These are phyloP conservation scores for Mythimna lalbum DNA, from an alignment of 2,888 invertebrate species.

Conservation along the genomic window DNA sequence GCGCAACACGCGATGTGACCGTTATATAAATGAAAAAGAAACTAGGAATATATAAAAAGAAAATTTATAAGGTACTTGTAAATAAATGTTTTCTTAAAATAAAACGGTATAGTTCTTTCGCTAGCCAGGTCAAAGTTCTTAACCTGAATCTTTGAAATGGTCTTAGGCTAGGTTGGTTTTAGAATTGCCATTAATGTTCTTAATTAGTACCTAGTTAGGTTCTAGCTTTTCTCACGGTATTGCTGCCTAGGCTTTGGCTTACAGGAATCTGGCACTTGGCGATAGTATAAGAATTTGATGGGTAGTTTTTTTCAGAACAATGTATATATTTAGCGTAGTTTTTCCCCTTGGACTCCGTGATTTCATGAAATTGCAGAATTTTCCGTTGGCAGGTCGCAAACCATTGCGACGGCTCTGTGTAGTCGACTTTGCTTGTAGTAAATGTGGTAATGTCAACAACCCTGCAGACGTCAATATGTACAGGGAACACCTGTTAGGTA, in stretches of 20 bases:
- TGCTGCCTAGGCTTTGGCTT: too few relatives aligned
- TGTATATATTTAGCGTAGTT: too few relatives aligned
- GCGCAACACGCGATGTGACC: slow-evolving; percentile 47
- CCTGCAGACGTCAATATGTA: too few relatives aligned
- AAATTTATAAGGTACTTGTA: neutral
- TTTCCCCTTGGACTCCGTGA: too few relatives aligned
- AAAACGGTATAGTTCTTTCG: slow-evolving; percentile 22
- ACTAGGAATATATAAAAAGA: slow-evolving; percentile 11
- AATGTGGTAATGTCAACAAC: too few relatives aligned
- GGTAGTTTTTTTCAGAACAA: too few relatives aligned
- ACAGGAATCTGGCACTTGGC: too few relatives aligned
- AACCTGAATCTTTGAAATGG: slow-evolving; percentile 25
- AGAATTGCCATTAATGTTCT: slow-evolving; percentile 6
- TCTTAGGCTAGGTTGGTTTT: neutral
- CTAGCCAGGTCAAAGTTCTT: slow-evolving; percentile 54
- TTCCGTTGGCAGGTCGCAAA: too few relatives aligned
- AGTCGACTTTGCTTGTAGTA: too few relatives aligned
- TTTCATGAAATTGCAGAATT: too few relatives aligned
- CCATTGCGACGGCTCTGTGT: too few relatives aligned
- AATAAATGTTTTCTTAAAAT: slow-evolving; percentile 29
- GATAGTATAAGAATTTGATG: neutral
- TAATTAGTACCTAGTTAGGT: neutral
- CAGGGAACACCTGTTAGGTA: too few relatives aligned
- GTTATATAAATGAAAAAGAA: slow-evolving; percentile 41
- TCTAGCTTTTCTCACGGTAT: neutral